Conservation (phyloP, 2,113 vertebrate genomes). For the Dipodomys ordii region DNA sequence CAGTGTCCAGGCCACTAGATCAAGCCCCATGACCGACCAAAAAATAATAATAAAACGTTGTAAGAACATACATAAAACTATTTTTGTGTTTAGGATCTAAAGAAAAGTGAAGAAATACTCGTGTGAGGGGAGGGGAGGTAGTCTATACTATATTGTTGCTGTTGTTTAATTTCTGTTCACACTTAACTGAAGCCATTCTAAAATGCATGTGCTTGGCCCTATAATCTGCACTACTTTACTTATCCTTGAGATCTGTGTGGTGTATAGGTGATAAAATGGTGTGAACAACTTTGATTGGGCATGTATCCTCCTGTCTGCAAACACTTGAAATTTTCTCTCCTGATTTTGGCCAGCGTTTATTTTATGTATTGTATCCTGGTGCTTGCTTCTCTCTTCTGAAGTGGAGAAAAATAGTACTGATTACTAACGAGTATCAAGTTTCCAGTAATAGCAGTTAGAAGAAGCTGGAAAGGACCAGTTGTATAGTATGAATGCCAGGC, state of each 20-base stretch:
- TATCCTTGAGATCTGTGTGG: not conserved
- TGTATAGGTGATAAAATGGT: not conserved
- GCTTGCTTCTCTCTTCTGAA: conserved; percentile 34
- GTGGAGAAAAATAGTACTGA: not conserved
- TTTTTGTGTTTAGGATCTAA: not conserved
- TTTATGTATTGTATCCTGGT: conserved; percentile 5
- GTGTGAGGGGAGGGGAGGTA: not conserved
- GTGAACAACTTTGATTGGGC: not conserved
- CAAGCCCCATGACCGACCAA: too few species aligned
- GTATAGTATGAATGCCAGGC: too few species aligned
- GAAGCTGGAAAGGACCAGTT: not conserved
- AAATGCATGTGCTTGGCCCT: not conserved
- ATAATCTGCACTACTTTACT: not conserved
- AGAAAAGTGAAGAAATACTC: not conserved
- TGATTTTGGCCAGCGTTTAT: not conserved
- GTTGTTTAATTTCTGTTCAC: not conserved
- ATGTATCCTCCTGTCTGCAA: conserved; percentile 51
- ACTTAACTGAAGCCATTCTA: not conserved
- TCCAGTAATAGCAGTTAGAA: not conserved
- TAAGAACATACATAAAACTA: not conserved
- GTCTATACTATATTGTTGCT: not conserved
- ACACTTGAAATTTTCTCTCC: conserved; percentile 40
- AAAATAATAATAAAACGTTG: not conserved
- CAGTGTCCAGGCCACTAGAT: too few species aligned
- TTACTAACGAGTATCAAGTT: not conserved